phyloP scores from a whole-genome alignment of 2,113 vertebrate genomes.

The Rostratula benghalensis region DNA sequence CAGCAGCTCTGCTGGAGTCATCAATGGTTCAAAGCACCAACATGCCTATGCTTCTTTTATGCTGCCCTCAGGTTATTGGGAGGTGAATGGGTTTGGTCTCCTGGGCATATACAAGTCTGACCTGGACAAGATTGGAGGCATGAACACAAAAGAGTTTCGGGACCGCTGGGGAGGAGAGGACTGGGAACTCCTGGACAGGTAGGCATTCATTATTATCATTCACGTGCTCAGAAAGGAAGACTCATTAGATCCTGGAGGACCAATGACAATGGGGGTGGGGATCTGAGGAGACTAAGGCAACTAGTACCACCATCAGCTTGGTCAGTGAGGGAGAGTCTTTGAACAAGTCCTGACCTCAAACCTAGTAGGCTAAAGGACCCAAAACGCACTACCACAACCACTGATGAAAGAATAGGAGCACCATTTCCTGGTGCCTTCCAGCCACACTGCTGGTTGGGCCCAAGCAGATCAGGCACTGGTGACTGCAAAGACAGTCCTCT shows the following conservation, averaged over 20 bases:
- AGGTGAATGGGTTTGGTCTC: constrained; percentile 95
- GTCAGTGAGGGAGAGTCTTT: neutral
- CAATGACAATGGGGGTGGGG: fast-evolving
- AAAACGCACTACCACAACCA: neutral
- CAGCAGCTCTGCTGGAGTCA: neutral
- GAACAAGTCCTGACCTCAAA: neutral
- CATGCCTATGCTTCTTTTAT: neutral
- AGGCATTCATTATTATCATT: neutral
- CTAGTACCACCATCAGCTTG: neutral
- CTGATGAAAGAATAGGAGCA: neutral
- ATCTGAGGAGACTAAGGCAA: neutral
- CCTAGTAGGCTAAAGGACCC: neutral
- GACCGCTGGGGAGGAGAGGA: constrained; percentile 97
- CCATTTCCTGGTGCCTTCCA: neutral
- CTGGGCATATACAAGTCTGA: constrained; percentile 97
- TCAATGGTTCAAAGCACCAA: neutral
- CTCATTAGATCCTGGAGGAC: neutral
- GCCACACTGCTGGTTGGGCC: neutral
- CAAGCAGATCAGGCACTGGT: neutral
- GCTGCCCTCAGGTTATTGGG: constrained; percentile 88
- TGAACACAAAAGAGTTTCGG: constrained; percentile 92
- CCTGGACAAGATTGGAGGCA: constrained; percentile 87
- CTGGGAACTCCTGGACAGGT: constrained; percentile 98
- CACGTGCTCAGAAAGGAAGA: neutral
- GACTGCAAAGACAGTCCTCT: neutral